Evolutionary conservation across 2,113 vertebrate species (phyloP).

Genomic region (Varanus komodoensis): DNA sequence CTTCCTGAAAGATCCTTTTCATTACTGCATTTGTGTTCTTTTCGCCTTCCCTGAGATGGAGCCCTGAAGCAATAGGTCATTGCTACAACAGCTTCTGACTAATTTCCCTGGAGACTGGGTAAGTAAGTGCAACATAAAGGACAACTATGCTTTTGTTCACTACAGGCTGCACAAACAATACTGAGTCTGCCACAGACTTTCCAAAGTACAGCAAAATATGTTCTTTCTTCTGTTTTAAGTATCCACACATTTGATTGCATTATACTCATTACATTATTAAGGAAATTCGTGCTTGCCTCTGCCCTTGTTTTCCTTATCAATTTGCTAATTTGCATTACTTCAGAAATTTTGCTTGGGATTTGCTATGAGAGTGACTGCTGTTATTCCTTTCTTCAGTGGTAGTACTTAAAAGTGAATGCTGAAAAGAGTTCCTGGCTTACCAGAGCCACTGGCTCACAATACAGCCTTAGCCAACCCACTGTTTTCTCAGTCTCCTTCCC

Average conservation of each 20-base stretch:
- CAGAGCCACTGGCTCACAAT: neutral
- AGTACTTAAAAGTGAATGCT: neutral
- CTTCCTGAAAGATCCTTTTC: constrained; percentile 21
- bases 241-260: neutral
- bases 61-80: constrained; percentile 14
- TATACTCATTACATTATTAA: constrained; percentile 38
- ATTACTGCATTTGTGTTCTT: neutral
- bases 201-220: neutral
- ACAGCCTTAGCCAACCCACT: neutral
- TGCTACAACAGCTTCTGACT: neutral
- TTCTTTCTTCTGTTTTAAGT: neutral
- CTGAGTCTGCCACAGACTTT: constrained; percentile 26
- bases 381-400: neutral
- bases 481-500: neutral
- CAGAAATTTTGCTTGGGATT: constrained; percentile 11
- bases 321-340: neutral
- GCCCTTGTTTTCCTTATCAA: constrained; percentile 21
- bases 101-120: constrained; percentile 21
- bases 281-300: constrained; percentile 21
- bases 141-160: constrained; percentile 52
- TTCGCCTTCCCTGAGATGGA: constrained; percentile 14
- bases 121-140: constrained; percentile 15
- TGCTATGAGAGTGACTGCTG: constrained; percentile 1
- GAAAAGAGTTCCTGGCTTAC: neutral
- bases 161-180: constrained; percentile 33